Conservation (phyloP, 2,113 vertebrate genomes). For the Rhea pennata region DNA sequence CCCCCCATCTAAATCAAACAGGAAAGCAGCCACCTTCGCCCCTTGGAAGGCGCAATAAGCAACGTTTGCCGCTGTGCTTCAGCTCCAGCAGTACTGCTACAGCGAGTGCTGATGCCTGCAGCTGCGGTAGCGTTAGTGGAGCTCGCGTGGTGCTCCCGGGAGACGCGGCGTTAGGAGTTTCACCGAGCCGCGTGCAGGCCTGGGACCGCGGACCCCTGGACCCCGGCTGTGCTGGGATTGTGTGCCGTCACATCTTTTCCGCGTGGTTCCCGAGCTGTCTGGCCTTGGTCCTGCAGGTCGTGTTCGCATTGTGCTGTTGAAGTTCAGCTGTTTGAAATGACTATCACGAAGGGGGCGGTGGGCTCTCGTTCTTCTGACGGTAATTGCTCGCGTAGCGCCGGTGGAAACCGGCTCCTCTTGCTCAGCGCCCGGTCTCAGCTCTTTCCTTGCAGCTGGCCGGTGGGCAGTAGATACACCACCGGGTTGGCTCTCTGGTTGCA, state of each 20-base stretch:
- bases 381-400: background rate
- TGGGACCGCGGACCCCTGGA: background rate
- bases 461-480: background rate
- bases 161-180: background rate
- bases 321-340: background rate
- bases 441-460: background rate
- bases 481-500: background rate
- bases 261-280: background rate
- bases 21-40: background rate
- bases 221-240: background rate
- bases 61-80: background rate
- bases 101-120: background rate
- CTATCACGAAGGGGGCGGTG: background rate
- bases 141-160: background rate
- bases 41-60: background rate
- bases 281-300: rapidly evolving
- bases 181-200: rapidly evolving
- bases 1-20: background rate
- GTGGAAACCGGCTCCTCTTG: background rate
- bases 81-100: background rate
- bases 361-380: background rate
- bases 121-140: background rate
- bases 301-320: background rate
- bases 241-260: background rate
- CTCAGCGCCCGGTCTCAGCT: background rate